These are phyloP conservation scores for Cydia pomonella DNA, from an alignment of 1,140 invertebrate genomes.

Conservation along the genomic window DNA sequence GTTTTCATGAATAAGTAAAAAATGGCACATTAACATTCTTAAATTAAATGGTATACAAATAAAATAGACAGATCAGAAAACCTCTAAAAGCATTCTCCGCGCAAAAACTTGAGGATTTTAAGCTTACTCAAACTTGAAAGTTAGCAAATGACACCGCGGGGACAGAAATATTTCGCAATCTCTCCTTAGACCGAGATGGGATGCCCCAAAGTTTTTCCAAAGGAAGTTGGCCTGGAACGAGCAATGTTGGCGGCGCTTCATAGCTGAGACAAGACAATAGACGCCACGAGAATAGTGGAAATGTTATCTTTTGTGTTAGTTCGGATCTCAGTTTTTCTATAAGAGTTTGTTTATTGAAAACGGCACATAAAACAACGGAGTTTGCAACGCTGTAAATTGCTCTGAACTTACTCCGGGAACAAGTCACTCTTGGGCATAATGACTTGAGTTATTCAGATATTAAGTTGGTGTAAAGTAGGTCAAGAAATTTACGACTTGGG, in stretches of 20 bases:
- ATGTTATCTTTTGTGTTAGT: conserved; percentile 45
- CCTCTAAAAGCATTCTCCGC: conserved; percentile 44
- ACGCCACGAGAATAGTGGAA: conserved; percentile 46
- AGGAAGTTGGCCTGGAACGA: conserved; percentile 48
- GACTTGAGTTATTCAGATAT: conserved; percentile 19
- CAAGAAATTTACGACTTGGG: conserved; percentile 11
- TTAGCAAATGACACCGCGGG: conserved; percentile 68
- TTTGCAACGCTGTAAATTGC: conserved; percentile 20
- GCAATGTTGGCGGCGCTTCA: conserved; percentile 43
- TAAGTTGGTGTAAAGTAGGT: conserved; percentile 17
- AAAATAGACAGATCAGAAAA: conserved; percentile 47
- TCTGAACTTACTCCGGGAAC: conserved; percentile 20
- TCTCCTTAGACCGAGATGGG: conserved; percentile 54
- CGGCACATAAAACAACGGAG: conserved; percentile 16
- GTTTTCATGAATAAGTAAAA: background rate
- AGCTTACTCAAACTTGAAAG: conserved; percentile 64
- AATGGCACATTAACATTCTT: conserved; percentile 32
- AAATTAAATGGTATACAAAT: conserved; percentile 41
- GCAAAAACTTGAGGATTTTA: conserved; percentile 61
- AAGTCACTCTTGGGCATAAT: conserved; percentile 19
- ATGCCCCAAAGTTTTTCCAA: conserved; percentile 55
- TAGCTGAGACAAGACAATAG: conserved; percentile 49
- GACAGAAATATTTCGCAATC: conserved; percentile 68
- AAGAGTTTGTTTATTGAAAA: conserved; percentile 32
- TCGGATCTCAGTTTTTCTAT: conserved; percentile 26